Conservation (phyloP, 2,113 vertebrate genomes). For the Macheiramphus alcinus region DNA sequence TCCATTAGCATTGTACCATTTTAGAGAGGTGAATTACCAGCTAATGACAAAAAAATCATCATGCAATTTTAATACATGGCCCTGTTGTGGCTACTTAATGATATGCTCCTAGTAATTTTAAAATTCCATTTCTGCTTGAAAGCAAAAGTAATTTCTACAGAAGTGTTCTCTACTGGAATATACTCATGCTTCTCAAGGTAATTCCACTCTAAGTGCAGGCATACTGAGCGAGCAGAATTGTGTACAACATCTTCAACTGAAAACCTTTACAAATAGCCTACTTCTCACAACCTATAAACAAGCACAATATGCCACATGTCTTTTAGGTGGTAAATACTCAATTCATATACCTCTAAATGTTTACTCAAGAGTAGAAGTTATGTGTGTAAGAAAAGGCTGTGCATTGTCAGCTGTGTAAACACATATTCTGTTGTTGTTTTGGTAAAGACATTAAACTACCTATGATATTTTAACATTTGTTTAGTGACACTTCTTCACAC, state of each 20-base stretch:
- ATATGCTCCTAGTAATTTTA: not conserved
- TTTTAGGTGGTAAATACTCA: not conserved
- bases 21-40: not conserved
- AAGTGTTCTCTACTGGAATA: not conserved
- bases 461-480: not conserved
- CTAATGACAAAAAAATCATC: slow-evolving; percentile 14
- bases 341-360: not conserved
- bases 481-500: not conserved
- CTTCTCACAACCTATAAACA: not conserved
- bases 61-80: slow-evolving; percentile 32
- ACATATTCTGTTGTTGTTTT: not conserved
- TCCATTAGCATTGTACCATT: slow-evolving; percentile 17
- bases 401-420: not conserved
- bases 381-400: not conserved
- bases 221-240: slow-evolving; percentile 23
- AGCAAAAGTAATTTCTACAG: not conserved
- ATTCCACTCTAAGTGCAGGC: not conserved
- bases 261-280: not conserved
- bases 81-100: not conserved
- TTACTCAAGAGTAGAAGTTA: not conserved
- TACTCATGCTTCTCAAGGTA: not conserved
- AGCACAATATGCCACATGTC: not conserved
- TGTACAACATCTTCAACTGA: not conserved
- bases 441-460: not conserved
- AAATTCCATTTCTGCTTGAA: slow-evolving; percentile 27